phyloP scores from a whole-genome alignment of 2,888 invertebrate genomes.

The Agrochola macilenta region DNA sequence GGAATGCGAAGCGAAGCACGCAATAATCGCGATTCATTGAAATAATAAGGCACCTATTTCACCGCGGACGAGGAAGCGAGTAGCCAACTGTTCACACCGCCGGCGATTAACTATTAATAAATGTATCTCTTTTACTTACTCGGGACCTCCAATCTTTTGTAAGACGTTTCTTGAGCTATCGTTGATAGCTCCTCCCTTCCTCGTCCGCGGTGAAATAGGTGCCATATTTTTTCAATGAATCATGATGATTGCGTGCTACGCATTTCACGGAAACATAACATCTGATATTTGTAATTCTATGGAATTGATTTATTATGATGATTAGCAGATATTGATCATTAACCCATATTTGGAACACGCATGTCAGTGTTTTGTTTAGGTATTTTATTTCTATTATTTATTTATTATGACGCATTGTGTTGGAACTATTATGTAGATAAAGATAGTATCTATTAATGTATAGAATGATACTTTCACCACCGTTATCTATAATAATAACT shows the following conservation, averaged over 20 bases:
- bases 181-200: not conserved
- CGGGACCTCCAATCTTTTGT: not conserved
- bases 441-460: constrained; percentile 11
- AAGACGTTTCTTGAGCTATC: not conserved
- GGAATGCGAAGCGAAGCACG: too few species aligned
- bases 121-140: too few species aligned
- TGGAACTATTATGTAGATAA: not conserved
- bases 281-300: constrained; percentile 35
- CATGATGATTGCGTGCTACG: constrained; percentile 28
- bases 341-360: constrained; percentile 32
- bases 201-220: not conserved
- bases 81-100: too few species aligned
- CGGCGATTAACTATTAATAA: too few species aligned
- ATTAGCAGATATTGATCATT: constrained; percentile 35
- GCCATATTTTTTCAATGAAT: constrained; percentile 6
- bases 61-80: too few species aligned
- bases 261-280: constrained; percentile 1
- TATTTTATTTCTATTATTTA: constrained; percentile 7
- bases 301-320: constrained; percentile 47
- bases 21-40: too few species aligned
- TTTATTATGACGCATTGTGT: constrained; percentile 12
- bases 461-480: not conserved
- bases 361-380: constrained; percentile 4
- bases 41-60: too few species aligned
- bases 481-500: not conserved